These are phyloP conservation scores for Cyprinodon variegatus DNA, from an alignment of 2,113 vertebrate species.

Conservation along the genomic window DNA sequence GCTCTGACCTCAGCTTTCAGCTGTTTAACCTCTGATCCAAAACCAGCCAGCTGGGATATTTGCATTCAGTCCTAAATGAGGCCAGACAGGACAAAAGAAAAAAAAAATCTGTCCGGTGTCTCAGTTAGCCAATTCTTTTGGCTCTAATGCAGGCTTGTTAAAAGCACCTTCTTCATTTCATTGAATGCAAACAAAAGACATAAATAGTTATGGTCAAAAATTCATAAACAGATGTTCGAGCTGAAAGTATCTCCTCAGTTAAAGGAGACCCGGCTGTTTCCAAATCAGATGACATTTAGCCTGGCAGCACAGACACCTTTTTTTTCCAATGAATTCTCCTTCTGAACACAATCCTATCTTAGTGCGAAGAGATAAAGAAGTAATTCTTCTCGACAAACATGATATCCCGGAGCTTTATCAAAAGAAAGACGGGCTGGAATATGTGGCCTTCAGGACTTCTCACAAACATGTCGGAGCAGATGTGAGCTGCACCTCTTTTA, in stretches of 20 bases:
- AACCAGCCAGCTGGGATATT: not conserved
- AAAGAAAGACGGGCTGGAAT: not conserved
- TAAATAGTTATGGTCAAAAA: not conserved
- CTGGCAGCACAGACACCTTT: constrained; percentile 25
- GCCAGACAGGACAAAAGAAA: not conserved
- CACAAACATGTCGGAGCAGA: not conserved
- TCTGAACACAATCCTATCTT: constrained; percentile 4
- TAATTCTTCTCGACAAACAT: not conserved
- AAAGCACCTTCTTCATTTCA: not conserved
- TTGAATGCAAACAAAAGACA: not conserved
- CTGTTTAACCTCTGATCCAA: constrained; percentile 4
- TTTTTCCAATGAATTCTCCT: constrained; percentile 37
- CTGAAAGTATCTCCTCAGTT: not conserved
- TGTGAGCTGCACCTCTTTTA: not conserved
- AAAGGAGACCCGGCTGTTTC: not conserved
- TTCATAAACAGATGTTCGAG: not conserved
- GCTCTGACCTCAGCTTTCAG: constrained; percentile 17
- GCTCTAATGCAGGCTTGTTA: not conserved
- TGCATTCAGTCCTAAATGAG: constrained; percentile 7
- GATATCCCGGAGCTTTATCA: not conserved
- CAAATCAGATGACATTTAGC: constrained; percentile 38
- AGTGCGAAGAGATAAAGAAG: constrained; percentile 16
- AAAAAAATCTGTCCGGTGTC: too few species aligned
- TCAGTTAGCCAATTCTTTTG: not conserved
- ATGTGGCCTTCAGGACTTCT: not conserved